Base-by-base conservation (phyloP, 2,797 vertebrate genomes). In the Odontamblyopus rebecca region DNA sequence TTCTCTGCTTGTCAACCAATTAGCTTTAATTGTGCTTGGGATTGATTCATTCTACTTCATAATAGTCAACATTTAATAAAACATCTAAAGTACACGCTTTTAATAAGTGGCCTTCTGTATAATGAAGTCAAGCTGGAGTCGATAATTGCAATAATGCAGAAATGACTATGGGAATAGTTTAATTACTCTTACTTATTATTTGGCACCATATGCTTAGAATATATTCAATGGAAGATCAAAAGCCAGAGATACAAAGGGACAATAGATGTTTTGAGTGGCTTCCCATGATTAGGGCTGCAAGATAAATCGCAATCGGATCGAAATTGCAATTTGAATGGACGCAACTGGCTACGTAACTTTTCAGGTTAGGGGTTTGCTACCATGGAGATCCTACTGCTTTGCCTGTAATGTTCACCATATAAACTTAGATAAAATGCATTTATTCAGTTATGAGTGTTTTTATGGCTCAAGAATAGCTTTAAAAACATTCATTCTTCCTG, bases 41-140 rank as follows among this genome's bases (percentile, higher is more conserved):
- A 50, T 29, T 66, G 41, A 50, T 66, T 63, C 9, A 63, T 44
- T 44, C 3, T n/a, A 29, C 26, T 50, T 50, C n/a, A 27, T 50
- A 38, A 63, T 63, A 11, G 38, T 44, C 23, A 63, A 63, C 57
- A 60, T 35, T 23, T 63, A 23, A 41, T 63, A 44, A 63, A 63
- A 41, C 61, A 63, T 41, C 7, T 61, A 38, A 38, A n/a, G n/a
- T 35, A 26, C 32, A 41, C 2, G 35, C 12, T 63, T 63, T 16
- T 41, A 41, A 29, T 63, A 23, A 63, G 32, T 51, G 64, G 44
- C 41, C 26, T 66, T 50, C 44, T 7, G 18, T 15, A 50, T 50
- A 50, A 50, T 29, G 44, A 50, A 26, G 15, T 66, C 4, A 18
- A 29, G 44, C 41, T 50, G 26, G 29, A 66, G 41, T 50, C 26